Base-by-base conservation (phyloP, 2,113 vertebrate genomes). In the Spea bombifrons region DNA sequence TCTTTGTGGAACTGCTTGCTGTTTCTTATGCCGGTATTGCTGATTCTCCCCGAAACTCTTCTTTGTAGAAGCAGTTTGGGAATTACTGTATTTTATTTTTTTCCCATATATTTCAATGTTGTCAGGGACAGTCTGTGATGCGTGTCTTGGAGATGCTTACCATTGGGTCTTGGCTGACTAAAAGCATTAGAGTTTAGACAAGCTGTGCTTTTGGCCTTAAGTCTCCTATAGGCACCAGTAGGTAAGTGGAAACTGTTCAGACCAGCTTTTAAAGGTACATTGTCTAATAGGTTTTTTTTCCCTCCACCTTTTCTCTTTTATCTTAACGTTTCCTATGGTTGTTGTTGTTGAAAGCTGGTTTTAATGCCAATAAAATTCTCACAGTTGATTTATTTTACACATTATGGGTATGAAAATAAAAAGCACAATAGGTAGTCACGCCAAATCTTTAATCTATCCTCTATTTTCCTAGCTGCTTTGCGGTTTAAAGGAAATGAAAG, bases 111-210 rank as follows among this genome's bases (percentile, higher is more conserved):
- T 90, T 86, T 88, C 85, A 84, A 84, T 89, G 83, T 89, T 83
- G 46, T 89, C 87, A 86, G 86, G 85, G 83, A 85, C 88, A 88
- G 86, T 84, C 82, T 90, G 75, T 88, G 86, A 83, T 81, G 75
- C 81, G 82, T 77, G 87, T 74, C 86, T 85, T 84, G 85, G 85
- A 88, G 84, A 73, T 85, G 84, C 86, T 88, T 86, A 83, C 84
- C 88, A 85, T 84, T 85, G 87, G 86, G 78, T 86, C 86, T 89
- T 86, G 84, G 88, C 88, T 89, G 88, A 78, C 83, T 90, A 88
- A 77, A 86, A 90, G 88, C 88, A 88, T 88, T 90, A 91, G 87
- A 90, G 83, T 87, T 67, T 80, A 84, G 75, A 87, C 83, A 86
- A 88, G 55, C 85, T 83, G 78, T 88, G 87, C 86, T 88, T 88